These are phyloP conservation scores for Bungarus multicinctus DNA, from an alignment of 2,113 vertebrate species.

Conservation along the genomic window DNA sequence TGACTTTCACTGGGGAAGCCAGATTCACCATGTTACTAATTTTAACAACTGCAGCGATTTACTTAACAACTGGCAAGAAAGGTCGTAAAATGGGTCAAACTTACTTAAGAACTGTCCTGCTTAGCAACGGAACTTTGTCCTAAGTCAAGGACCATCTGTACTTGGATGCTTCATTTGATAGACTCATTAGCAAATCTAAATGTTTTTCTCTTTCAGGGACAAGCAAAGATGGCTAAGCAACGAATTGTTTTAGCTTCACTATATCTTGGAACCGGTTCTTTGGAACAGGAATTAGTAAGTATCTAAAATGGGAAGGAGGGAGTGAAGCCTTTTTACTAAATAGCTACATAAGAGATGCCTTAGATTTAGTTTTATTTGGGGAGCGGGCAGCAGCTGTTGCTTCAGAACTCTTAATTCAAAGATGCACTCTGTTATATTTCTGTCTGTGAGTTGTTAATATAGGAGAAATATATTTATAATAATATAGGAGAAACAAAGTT, in stretches of 20 bases:
- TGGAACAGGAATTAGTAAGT: slow-evolving; percentile 94
- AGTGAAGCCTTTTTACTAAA: background rate
- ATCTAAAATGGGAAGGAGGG: background rate
- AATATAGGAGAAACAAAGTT: background rate
- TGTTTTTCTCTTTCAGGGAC: slow-evolving; percentile 68
- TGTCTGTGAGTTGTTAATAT: background rate
- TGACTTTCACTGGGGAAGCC: background rate
- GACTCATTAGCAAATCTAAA: background rate
- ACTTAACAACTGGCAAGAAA: background rate
- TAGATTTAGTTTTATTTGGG: background rate
- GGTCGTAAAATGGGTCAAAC: background rate
- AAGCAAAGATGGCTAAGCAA: slow-evolving; percentile 83
- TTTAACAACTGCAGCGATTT: background rate
- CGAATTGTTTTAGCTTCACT: slow-evolving; percentile 94
- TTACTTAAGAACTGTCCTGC: background rate
- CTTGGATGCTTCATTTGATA: background rate
- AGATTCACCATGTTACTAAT: background rate
- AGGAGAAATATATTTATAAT: no score
- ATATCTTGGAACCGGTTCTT: slow-evolving; percentile 89
- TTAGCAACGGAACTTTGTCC: background rate
- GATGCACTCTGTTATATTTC: background rate
- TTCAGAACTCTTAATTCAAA: background rate
- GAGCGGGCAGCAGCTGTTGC: background rate
- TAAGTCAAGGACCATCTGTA: background rate
- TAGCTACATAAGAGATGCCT: background rate